Percentiles rank a stretch among this genome's conserved stretches.
Evolutionary conservation across 2,888 invertebrate genomes (phyloP).

Genomic region (Druceiella hillmani): DNA sequence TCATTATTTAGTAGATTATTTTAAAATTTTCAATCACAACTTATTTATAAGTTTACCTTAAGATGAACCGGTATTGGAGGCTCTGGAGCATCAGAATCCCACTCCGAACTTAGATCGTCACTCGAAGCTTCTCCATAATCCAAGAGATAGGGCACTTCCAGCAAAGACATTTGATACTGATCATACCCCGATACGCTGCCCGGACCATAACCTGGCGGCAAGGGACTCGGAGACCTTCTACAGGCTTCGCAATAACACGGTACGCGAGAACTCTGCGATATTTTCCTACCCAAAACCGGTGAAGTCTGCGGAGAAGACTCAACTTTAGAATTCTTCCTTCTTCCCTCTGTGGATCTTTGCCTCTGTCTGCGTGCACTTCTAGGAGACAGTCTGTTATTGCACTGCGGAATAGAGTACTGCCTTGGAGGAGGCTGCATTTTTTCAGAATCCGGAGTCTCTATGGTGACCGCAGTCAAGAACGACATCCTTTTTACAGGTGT

Average conservation of each 20-base stretch:
- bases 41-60: too few relatives aligned
- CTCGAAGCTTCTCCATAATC: slow-evolving; percentile 89
- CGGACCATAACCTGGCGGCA: slow-evolving; percentile 44
- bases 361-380: slow-evolving; percentile 39
- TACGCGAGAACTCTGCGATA: slow-evolving; percentile 33
- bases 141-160: slow-evolving; percentile 68
- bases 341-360: slow-evolving; percentile 28
- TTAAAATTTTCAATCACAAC: too few relatives aligned
- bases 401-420: slow-evolving; percentile 46
- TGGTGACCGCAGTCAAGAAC: slow-evolving; percentile 41
- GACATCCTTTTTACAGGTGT: slow-evolving; percentile 43
- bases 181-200: slow-evolving; percentile 62
- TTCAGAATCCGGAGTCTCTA: slow-evolving; percentile 42
- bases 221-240: slow-evolving; percentile 47
- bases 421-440: slow-evolving; percentile 39
- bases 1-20: too few relatives aligned
- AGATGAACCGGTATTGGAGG: slow-evolving; percentile 35
- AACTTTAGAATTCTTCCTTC: slow-evolving; percentile 36
- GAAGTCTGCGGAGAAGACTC: slow-evolving; percentile 30
- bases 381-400: slow-evolving; percentile 43
- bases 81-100: slow-evolving; percentile 79
- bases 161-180: slow-evolving; percentile 70
- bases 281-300: slow-evolving; percentile 29
- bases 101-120: slow-evolving; percentile 87
- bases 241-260: slow-evolving; percentile 48